These are phyloP conservation scores for Idaea straminata DNA, from an alignment of 2,888 invertebrate genomes.

Conservation along the genomic window DNA sequence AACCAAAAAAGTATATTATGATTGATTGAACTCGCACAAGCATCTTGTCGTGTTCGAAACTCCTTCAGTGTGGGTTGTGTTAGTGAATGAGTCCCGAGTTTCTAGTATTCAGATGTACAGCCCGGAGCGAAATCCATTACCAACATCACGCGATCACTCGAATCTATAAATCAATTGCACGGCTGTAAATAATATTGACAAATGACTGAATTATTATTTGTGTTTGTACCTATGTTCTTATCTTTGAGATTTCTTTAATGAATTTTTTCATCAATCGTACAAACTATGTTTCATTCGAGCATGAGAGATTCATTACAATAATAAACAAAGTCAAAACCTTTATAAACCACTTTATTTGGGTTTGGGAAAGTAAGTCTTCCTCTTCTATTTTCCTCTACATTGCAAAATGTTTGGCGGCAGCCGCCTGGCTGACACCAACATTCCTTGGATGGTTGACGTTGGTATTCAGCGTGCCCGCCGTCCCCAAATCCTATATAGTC, in stretches of 20 bases:
- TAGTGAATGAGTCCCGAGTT: not conserved
- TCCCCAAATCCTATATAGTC: too few relatives aligned
- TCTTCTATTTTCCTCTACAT: not conserved
- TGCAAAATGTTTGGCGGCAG: too few relatives aligned
- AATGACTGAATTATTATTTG: not conserved
- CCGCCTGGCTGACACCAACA: too few relatives aligned
- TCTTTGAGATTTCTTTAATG: not conserved
- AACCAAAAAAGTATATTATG: not conserved
- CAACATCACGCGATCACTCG: conserved; percentile 19
- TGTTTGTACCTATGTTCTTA: not conserved
- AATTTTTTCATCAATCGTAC: not conserved
- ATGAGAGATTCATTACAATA: not conserved
- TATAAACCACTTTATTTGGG: too few relatives aligned
- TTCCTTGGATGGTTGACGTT: too few relatives aligned
- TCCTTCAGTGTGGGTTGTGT: not conserved
- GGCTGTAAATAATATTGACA: not conserved
- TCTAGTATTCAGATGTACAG: conserved; percentile 20
- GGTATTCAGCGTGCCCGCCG: too few relatives aligned
- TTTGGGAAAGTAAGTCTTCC: not conserved
- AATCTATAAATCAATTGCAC: not conserved
- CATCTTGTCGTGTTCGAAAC: not conserved
- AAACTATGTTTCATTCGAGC: not conserved
- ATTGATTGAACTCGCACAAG: not conserved
- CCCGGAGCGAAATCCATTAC: conserved; percentile 24
- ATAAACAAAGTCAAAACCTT: not conserved